These are phyloP conservation scores for Eriocheir sinensis DNA, from an alignment of 1,140 invertebrate species.

Conservation along the genomic window DNA sequence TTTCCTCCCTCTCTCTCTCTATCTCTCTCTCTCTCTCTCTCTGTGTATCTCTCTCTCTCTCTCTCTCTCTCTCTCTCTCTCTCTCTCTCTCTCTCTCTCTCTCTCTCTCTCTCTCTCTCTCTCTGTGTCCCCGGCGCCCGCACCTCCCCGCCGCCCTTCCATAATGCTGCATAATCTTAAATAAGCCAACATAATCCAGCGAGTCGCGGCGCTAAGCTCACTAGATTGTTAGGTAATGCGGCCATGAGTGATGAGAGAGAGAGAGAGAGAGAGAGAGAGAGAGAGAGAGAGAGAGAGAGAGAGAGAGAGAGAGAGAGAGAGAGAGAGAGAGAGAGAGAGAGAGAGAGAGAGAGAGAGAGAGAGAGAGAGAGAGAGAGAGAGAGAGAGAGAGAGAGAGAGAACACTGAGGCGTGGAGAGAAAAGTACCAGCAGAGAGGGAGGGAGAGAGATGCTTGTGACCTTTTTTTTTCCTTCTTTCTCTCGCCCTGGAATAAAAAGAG, in stretches of 20 bases:
- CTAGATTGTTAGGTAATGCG: constrained; percentile 5
- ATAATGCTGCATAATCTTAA: constrained; percentile 26
- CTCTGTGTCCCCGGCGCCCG: background rate
- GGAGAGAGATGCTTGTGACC: constrained; percentile 1
- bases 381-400: background rate
- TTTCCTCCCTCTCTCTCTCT: background rate
- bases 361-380: background rate
- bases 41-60: no score
- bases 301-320: background rate
- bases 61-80: background rate
- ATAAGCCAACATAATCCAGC: background rate
- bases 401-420: background rate
- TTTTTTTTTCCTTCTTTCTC: no score
- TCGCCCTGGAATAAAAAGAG: no score
- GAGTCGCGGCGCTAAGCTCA: background rate
- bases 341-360: background rate
- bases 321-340: background rate
- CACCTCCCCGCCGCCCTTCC: background rate
- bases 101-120: background rate
- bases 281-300: background rate
- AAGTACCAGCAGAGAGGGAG: background rate
- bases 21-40: no score
- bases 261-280: background rate
- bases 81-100: no score
- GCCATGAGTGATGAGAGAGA: background rate